Conservation (phyloP, 2,888 invertebrate species). For the Hoplodrina ambigua region DNA sequence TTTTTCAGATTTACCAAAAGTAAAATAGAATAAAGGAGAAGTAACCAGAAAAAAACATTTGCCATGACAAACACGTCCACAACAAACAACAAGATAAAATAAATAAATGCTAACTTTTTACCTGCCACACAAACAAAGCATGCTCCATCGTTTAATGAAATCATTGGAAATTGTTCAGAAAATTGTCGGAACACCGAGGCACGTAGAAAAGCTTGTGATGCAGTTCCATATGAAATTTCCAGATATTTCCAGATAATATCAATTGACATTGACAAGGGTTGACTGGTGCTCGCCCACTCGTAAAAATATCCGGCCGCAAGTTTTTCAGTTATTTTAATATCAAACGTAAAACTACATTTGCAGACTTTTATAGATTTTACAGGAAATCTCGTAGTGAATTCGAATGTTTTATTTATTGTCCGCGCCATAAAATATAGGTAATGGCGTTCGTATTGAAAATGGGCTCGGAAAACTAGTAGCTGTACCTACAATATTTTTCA, state of each 20-base stretch:
- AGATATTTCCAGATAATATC: slow-evolving; percentile 84
- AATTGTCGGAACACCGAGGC: slow-evolving; percentile 52
- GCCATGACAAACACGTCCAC: slow-evolving; percentile 41
- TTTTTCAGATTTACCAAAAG: not conserved
- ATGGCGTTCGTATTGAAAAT: slow-evolving; percentile 30
- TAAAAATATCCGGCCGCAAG: slow-evolving; percentile 84
- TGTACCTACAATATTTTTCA: slow-evolving; percentile 21
- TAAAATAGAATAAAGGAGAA: not conserved
- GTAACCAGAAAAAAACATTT: slow-evolving; percentile 23
- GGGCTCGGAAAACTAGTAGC: slow-evolving; percentile 11
- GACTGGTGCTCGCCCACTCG: slow-evolving; percentile 79
- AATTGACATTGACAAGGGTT: slow-evolving; percentile 87
- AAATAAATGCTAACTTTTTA: slow-evolving; percentile 52
- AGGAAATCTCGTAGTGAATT: slow-evolving; percentile 13
- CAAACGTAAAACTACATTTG: slow-evolving; percentile 60
- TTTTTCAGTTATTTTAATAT: slow-evolving; percentile 83
- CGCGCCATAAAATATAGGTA: slow-evolving; percentile 18
- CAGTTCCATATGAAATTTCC: slow-evolving; percentile 84
- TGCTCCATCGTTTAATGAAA: slow-evolving; percentile 56
- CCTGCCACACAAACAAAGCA: slow-evolving; percentile 47
- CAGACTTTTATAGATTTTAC: slow-evolving; percentile 38
- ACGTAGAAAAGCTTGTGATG: slow-evolving; percentile 69
- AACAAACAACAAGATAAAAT: slow-evolving; percentile 41
- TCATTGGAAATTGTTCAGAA: slow-evolving; percentile 53
- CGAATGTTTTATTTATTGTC: slow-evolving; percentile 28